Base-by-base conservation (phyloP, 2,888 invertebrate genomes). In the Griposia aprilina region DNA sequence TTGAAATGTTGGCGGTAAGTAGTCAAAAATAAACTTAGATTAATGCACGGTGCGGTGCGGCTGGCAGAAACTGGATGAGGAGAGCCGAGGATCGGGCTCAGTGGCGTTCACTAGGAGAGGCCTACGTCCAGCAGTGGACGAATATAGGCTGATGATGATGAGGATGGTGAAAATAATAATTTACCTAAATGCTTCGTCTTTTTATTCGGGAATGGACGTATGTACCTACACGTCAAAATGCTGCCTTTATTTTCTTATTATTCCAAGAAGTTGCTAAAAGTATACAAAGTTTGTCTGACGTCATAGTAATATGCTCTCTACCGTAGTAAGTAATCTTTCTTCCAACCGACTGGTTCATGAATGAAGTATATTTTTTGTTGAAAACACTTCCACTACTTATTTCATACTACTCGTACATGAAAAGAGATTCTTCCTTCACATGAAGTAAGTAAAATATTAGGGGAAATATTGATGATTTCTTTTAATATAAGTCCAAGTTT, bases 331-430 rank as follows among this genome's bases (percentile, higher is more conserved):
- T 74, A 74, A 79, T 75, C 59, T 82, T 78, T 52, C 60, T 84
- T 87, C 80, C 82, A 60, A 78, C 65, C 11, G 69, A 80, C 57
- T 86, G 78, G 59, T 60, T 88, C 70, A 23, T 62, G 65, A 74
- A 74, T 69, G 63, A 62, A 75, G 59, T 81, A n/a, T 76, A n/a
- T 69, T 63, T 82, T 82, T 77, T 76, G 66, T 68, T 67, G 17
- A 57, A 73, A 63, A 68, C 2, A 41, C 55, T 36, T 63, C 13
- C 20, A 48, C 17, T 57, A 48, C 59, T 23, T 65, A 45, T 57
- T 63, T 48, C 13, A 45, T 75, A 48, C 36, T 66, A 41, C n/a
- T n/a, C n/a, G n/a, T 7, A 36, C 15, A 66, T 1, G 15, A 8
- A 48, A 20, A 55, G 13, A 63, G 36, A 6, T 41, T 65, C 50